Evolutionary conservation across 1,140 invertebrate genomes (phyloP).

Genomic region (Macrotrachela quadricornifera): DNA sequence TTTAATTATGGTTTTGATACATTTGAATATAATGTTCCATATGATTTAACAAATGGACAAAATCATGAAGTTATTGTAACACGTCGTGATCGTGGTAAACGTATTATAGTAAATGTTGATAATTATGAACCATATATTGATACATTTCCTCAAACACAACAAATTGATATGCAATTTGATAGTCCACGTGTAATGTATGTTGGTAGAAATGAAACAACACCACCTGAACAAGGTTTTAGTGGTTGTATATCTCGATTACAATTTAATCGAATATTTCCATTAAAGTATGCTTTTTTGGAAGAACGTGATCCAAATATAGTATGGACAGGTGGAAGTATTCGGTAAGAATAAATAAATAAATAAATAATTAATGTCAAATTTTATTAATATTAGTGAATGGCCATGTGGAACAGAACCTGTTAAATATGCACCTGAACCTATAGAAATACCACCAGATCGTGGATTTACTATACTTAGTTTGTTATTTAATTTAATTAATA

Average conservation of each 20-base stretch:
- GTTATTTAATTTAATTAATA: no score
- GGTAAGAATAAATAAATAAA: constrained; percentile 17
- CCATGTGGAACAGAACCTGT: constrained; percentile 77
- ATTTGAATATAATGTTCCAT: constrained; percentile 58
- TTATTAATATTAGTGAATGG: constrained; percentile 49
- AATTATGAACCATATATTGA: no score
- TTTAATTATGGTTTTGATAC: constrained; percentile 91
- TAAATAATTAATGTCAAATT: constrained; percentile 23
- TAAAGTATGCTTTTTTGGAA: constrained; percentile 82
- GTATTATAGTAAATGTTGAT: no score
- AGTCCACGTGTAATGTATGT: constrained; percentile 90
- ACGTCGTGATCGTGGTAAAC: constrained; percentile 28
- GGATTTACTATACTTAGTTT: neutral
- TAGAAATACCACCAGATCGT: constrained; percentile 48
- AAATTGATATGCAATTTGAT: constrained; percentile 79
- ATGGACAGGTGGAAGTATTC: no score
- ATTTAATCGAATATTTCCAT: constrained; percentile 86
- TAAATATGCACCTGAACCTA: constrained; percentile 58
- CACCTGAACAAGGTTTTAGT: constrained; percentile 53
- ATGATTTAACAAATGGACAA: constrained; percentile 65
- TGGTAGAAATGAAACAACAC: constrained; percentile 66
- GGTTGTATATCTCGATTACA: constrained; percentile 81
- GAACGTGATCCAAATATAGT: constrained; percentile 57
- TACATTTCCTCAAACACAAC: no score
- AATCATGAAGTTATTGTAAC: constrained; percentile 70